These are phyloP conservation scores for Ctenicera cuprea DNA, from an alignment of 2,888 invertebrate genomes.

Conservation along the genomic window DNA sequence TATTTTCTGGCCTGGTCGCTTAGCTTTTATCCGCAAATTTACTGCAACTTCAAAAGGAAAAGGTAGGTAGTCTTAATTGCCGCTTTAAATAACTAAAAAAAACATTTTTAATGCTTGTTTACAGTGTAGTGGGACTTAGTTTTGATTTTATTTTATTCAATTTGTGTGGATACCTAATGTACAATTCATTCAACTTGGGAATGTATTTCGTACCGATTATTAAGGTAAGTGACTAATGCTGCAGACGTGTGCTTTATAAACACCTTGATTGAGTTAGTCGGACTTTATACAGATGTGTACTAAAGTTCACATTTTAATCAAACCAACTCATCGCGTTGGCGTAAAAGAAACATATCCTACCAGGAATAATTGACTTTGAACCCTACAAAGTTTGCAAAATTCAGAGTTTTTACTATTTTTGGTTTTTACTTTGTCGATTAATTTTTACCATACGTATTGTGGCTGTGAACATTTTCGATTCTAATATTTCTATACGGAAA, in stretches of 20 bases:
- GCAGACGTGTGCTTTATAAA: neutral
- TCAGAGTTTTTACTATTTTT: too few species aligned
- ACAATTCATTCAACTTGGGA: constrained; percentile 91
- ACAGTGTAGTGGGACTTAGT: constrained; percentile 93
- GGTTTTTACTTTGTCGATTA: too few species aligned
- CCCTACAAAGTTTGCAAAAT: too few species aligned
- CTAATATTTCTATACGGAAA: too few species aligned
- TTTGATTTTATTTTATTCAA: constrained; percentile 95
- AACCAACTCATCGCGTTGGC: neutral
- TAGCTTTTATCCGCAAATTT: constrained; percentile 97
- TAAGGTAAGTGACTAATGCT: constrained; percentile 74
- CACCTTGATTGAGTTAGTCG: too few species aligned
- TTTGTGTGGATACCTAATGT: constrained; percentile 91
- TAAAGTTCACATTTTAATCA: neutral
- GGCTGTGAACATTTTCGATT: too few species aligned
- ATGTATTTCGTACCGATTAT: constrained; percentile 86
- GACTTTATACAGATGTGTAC: too few species aligned
- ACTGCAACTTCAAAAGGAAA: constrained; percentile 88
- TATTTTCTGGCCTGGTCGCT: constrained; percentile 98
- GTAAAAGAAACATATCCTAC: too few species aligned
- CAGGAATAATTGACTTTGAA: too few species aligned
- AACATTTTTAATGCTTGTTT: too few species aligned
- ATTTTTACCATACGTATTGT: too few species aligned
- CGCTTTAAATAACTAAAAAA: neutral
- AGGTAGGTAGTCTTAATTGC: constrained; percentile 73